A percentile compares a stretch with the other conserved stretches of the same genome.
These are phyloP conservation scores for Hedya salicella DNA, from an alignment of 2,888 invertebrate genomes.

Conservation along the genomic window DNA sequence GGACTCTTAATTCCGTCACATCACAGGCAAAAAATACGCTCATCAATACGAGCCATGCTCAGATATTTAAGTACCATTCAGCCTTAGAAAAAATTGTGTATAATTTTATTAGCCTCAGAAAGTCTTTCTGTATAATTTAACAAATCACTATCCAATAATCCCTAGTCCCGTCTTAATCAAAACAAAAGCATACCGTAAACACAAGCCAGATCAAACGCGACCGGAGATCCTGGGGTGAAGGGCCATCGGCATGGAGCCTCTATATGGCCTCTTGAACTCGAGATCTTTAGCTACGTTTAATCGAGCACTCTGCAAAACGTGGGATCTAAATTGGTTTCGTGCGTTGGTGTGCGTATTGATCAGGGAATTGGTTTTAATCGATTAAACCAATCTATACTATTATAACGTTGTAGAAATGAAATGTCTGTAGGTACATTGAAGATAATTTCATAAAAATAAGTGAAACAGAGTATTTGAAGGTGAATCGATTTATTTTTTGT, in stretches of 20 bases:
- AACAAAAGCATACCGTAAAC: constrained; percentile 32
- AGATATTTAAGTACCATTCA: too few species aligned
- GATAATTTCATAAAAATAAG: too few species aligned
- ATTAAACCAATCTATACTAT: too few species aligned
- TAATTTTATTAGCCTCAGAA: too few species aligned
- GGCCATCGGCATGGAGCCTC: constrained; percentile 24
- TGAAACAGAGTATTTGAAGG: too few species aligned
- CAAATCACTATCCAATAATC: neutral
- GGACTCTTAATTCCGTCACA: too few species aligned
- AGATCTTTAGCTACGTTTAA: constrained; percentile 29
- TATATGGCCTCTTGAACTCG: constrained; percentile 19
- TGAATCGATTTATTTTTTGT: too few species aligned
- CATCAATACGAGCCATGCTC: too few species aligned
- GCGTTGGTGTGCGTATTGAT: constrained; percentile 1
- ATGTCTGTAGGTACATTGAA: too few species aligned
- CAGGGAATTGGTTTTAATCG: constrained; percentile 5
- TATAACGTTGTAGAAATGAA: too few species aligned
- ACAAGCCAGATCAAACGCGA: constrained; percentile 27
- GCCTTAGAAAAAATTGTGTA: too few species aligned
- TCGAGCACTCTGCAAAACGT: constrained; percentile 32
- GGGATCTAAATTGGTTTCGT: constrained; percentile 23
- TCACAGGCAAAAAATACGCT: too few species aligned
- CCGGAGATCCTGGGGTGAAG: constrained; percentile 21
- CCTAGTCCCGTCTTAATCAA: constrained; percentile 18
- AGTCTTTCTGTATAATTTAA: neutral